These are phyloP conservation scores for Botia almorhae DNA, from an alignment of 2,797 vertebrate genomes.

Conservation along the genomic window DNA sequence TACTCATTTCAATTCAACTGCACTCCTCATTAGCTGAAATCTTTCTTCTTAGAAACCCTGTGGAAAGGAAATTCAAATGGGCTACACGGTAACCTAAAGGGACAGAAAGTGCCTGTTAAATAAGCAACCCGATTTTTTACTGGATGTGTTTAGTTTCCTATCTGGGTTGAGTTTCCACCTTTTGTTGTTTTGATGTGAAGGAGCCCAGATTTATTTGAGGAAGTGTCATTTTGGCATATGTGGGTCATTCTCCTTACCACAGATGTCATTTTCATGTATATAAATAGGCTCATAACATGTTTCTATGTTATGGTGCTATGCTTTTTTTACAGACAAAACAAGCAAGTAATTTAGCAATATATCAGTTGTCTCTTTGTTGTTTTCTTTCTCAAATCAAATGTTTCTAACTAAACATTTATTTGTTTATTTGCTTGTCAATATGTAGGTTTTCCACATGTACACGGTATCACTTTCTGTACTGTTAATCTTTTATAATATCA, in stretches of 20 bases:
- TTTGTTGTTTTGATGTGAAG: neutral
- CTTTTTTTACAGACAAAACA: too few species aligned
- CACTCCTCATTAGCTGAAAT: constrained; percentile 4
- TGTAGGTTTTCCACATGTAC: too few species aligned
- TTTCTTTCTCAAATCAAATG: neutral
- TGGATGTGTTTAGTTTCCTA: neutral
- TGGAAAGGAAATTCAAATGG: constrained; percentile 5
- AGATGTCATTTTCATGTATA: neutral
- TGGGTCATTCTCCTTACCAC: neutral
- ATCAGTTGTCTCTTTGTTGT: neutral
- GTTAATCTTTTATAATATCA: too few species aligned
- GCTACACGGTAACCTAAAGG: neutral
- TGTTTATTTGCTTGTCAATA: too few species aligned
- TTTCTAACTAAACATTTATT: neutral
- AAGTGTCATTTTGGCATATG: neutral
- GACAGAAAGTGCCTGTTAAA: neutral
- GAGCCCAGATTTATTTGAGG: neutral
- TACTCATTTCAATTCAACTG: constrained; percentile 11
- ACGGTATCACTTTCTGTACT: too few species aligned
- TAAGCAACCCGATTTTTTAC: neutral
- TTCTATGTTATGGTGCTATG: too few species aligned
- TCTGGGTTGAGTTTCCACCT: neutral
- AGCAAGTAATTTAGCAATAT: neutral
- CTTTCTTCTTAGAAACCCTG: neutral
- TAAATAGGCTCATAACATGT: too few species aligned